phyloP scores from a whole-genome alignment of 2,797 vertebrate genomes.

The Hozukius guyotensis region DNA sequence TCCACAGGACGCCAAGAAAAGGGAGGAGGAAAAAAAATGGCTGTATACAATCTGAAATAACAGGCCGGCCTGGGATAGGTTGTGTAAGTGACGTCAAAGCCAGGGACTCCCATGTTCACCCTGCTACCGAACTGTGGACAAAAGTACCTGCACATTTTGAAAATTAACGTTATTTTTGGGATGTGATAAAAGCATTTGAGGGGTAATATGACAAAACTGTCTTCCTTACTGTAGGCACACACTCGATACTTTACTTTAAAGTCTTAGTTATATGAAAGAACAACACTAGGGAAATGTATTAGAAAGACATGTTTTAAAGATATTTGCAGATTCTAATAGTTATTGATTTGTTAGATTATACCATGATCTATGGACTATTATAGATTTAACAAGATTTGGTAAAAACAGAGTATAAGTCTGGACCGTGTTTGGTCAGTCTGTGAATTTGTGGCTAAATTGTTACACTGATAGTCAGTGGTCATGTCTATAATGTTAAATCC shows the following conservation, averaged over 20 bases:
- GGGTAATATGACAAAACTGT: not conserved
- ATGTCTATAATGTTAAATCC: too few relatives aligned
- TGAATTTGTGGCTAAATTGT: too few relatives aligned
- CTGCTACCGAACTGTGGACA: not conserved
- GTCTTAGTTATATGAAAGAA: too few relatives aligned
- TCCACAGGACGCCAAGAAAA: conserved; percentile 84
- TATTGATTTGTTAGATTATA: too few relatives aligned
- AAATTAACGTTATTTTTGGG: not conserved
- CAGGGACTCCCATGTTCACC: conserved; percentile 74
- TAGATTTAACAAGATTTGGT: too few relatives aligned
- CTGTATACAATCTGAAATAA: conserved; percentile 51
- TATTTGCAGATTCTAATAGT: too few relatives aligned
- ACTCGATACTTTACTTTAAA: not conserved
- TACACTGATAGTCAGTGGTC: too few relatives aligned
- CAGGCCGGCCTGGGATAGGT: conserved; percentile 58
- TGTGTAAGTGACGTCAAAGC: conserved; percentile 74
- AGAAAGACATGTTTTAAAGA: too few relatives aligned
- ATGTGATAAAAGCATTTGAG: not conserved
- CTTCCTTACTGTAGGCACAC: not conserved
- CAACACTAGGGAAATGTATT: too few relatives aligned
- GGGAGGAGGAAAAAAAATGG: not conserved
- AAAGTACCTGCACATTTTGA: not conserved
- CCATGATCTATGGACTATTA: too few relatives aligned
- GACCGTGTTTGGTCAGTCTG: too few relatives aligned
- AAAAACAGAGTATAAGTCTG: too few relatives aligned